Percentiles rank a stretch among this genome's conserved stretches.
These are phyloP conservation scores for Chlorospingus flavigularis DNA, from an alignment of 2,797 vertebrate species.

Conservation along the genomic window DNA sequence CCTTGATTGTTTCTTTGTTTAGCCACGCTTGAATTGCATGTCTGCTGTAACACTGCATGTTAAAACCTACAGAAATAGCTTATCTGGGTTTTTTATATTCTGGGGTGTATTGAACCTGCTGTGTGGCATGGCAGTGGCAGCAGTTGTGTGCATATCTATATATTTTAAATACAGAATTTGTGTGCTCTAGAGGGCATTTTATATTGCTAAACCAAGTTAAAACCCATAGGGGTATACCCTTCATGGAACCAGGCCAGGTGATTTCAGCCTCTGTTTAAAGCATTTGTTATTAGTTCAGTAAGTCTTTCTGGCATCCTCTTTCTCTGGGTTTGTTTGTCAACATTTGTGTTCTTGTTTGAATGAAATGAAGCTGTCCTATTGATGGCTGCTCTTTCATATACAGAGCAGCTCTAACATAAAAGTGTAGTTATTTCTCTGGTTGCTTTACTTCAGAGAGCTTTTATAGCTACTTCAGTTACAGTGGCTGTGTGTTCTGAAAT, in stretches of 20 bases:
- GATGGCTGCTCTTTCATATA: conserved; percentile 27
- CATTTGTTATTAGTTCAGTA: conserved; percentile 62
- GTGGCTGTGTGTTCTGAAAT: neutral
- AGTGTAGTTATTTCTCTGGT: conserved; percentile 2
- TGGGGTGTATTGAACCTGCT: neutral
- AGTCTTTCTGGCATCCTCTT: conserved; percentile 38
- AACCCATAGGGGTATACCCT: conserved; percentile 32
- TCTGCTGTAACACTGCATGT: neutral
- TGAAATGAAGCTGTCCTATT: conserved; percentile 28
- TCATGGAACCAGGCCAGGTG: conserved; percentile 41
- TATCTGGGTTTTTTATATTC: neutral
- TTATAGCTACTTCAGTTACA: neutral
- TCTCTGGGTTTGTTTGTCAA: conserved; percentile 63
- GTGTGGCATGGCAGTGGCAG: conserved; percentile 38
- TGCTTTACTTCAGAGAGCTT: conserved; percentile 14
- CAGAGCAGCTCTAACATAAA: conserved; percentile 41
- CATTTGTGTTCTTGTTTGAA: conserved; percentile 47
- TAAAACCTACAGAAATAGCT: neutral
- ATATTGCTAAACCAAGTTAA: conserved; percentile 36
- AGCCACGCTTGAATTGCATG: neutral
- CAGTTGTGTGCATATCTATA: neutral
- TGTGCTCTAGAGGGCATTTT: conserved; percentile 64
- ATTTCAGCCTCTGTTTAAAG: conserved; percentile 63
- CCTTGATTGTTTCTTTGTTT: neutral
- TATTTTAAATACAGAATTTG: conserved; percentile 42